These are phyloP conservation scores for Aspidiotus rigidus DNA, from an alignment of 2,888 invertebrate species.

Conservation along the genomic window DNA sequence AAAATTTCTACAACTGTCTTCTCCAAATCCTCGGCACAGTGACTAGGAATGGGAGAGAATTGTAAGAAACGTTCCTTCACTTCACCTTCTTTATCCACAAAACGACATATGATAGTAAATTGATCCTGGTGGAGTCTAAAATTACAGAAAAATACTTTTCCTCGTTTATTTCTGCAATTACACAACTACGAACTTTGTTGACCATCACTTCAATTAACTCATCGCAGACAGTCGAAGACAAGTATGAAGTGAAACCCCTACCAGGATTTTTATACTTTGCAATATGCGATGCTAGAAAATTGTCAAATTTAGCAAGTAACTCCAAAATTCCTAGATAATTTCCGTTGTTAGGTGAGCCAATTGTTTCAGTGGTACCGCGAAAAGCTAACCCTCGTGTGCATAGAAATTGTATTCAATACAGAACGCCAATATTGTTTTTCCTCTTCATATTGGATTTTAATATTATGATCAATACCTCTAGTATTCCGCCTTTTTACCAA, in stretches of 20 bases:
- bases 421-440: slow-evolving; percentile 19
- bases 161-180: slow-evolving; percentile 22
- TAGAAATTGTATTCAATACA: slow-evolving; percentile 33
- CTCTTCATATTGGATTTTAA: slow-evolving; percentile 5
- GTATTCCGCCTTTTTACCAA: neutral
- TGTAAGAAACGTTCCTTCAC: slow-evolving; percentile 21
- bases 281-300: slow-evolving; percentile 35
- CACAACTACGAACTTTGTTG: slow-evolving; percentile 11
- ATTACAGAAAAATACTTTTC: slow-evolving; percentile 23
- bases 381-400: slow-evolving; percentile 31
- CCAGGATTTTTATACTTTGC: slow-evolving; percentile 21
- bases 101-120: slow-evolving; percentile 22
- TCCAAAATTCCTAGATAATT: slow-evolving; percentile 35
- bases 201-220: slow-evolving; percentile 24
- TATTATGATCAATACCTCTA: slow-evolving; percentile 5
- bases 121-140: slow-evolving; percentile 29
- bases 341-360: slow-evolving; percentile 33
- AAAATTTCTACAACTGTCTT: slow-evolving; percentile 1
- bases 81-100: neutral
- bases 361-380: slow-evolving; percentile 30
- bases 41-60: slow-evolving; percentile 12
- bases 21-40: slow-evolving; percentile 12
- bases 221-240: slow-evolving; percentile 22
- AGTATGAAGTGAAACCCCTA: slow-evolving; percentile 16
- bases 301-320: slow-evolving; percentile 35